A percentile compares a stretch with the other conserved stretches of the same genome.
These are phyloP conservation scores for Branchellion lobata DNA, from an alignment of 2,888 invertebrate species.

Conservation along the genomic window DNA sequence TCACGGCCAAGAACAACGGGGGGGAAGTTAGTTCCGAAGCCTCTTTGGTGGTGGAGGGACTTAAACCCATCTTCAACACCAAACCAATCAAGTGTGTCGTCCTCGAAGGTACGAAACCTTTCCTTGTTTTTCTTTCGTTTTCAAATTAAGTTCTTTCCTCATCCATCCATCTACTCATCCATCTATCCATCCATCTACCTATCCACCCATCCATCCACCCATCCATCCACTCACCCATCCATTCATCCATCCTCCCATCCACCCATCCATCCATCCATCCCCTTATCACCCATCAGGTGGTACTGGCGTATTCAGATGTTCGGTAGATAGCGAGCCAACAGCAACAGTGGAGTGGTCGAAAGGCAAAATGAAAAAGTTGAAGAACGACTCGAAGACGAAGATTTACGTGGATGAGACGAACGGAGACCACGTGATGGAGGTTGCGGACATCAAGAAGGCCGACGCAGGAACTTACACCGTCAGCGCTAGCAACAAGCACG, in stretches of 20 bases:
- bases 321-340: slow-evolving; percentile 59
- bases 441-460: slow-evolving; percentile 57
- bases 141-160: too few relatives aligned
- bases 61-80: slow-evolving; percentile 59
- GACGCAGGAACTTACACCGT: slow-evolving; percentile 62
- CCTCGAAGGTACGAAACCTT: slow-evolving; percentile 56
- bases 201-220: too few relatives aligned
- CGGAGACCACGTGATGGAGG: slow-evolving; percentile 58
- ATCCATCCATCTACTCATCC: too few relatives aligned
- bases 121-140: neutral
- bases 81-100: slow-evolving; percentile 61
- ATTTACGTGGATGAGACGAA: slow-evolving; percentile 57
- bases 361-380: slow-evolving; percentile 61
- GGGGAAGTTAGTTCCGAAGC: slow-evolving; percentile 70
- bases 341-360: slow-evolving; percentile 61
- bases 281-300: slow-evolving; percentile 56
- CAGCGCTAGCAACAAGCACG: slow-evolving; percentile 60
- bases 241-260: too few relatives aligned
- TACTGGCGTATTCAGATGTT: slow-evolving; percentile 59
- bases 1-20: slow-evolving; percentile 72
- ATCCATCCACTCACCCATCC: too few relatives aligned
- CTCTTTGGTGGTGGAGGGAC: slow-evolving; percentile 60
- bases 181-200: too few relatives aligned
- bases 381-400: slow-evolving; percentile 56
- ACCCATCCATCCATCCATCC: too few relatives aligned